Base-by-base conservation (phyloP, 2,113 vertebrate genomes). In the Phaethon lepturus region DNA sequence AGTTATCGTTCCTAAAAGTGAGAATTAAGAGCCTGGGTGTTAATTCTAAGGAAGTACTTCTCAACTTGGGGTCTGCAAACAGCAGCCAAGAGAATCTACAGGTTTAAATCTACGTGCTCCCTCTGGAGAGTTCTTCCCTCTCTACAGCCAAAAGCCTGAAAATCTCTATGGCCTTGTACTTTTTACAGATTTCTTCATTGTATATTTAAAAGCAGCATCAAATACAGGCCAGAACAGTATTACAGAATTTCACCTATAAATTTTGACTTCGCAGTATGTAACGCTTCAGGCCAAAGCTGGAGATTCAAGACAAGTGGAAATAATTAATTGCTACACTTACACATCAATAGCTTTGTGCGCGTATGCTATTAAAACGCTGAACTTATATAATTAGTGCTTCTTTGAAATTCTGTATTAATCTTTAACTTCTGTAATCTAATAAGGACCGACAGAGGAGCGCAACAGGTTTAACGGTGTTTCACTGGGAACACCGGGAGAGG, bases 1-100 rank as follows among this genome's bases (percentile, higher is more conserved):
- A 0, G 13, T 11, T 40, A 10, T 8, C 4, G 0, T 1, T 2
- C 7, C 19, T 3, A 2, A 29, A 84, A 24, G 3, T 2, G 5
- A 2, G 17, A 67, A 17, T 4, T 3, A 16, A n/a, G 31, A 28
- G 22, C 50, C 10, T 0, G 10, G 19, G 10, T 0, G 1, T n/a
- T 5, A 5, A 20, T 11, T 25, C 25, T 60, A 35, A 73, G 0
- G 2, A 69, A 75, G n/a, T 0, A 2, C 5, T 38, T 23, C 38
- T 52, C 7, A 1, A 3, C 6, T 22, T 13, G 13, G 35, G 16
- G 33, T 11, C 31, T 3, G 44, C 0, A 5, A 76, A 26, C 18
- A 11, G 58, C 33, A 24, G 40, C 7, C 8, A 3, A 17, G 7
- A 40, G 53, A 44, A 60, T 2, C 59, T 2, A 3, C 14, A 4